phyloP scores from a whole-genome alignment of 2,888 invertebrate species.

The Drosophila vallismaia region DNA sequence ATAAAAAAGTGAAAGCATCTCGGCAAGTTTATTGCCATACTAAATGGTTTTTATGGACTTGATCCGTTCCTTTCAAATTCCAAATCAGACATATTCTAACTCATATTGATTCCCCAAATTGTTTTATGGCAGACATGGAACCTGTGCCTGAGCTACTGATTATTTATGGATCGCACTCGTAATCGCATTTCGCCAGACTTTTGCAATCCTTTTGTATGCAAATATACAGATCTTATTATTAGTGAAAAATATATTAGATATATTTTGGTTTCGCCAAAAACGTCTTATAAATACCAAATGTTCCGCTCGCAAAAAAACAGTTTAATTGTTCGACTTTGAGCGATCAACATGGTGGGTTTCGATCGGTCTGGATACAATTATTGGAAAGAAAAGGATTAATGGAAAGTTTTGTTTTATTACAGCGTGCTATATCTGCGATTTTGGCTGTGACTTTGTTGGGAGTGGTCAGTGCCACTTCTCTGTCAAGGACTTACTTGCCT shows the following conservation, averaged over 20 bases:
- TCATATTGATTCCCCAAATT: constrained; percentile 27
- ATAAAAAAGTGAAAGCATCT: constrained; percentile 31
- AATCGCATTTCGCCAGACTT: constrained; percentile 12
- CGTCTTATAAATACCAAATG: constrained; percentile 57
- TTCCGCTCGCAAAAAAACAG: constrained; percentile 29
- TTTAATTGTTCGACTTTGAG: constrained; percentile 36
- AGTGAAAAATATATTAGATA: constrained; percentile 25
- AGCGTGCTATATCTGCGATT: constrained; percentile 35
- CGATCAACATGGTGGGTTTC: constrained; percentile 63
- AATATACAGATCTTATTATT: constrained; percentile 14
- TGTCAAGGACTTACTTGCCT: constrained; percentile 40
- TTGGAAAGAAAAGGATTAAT: constrained; percentile 1
- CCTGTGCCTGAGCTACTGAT: constrained; percentile 12
- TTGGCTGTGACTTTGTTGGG: constrained; percentile 41
- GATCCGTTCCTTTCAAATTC: constrained; percentile 30
- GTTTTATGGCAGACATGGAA: constrained; percentile 28
- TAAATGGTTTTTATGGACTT: constrained; percentile 41
- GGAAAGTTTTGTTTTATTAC: constrained; percentile 8
- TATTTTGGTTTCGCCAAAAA: constrained; percentile 21
- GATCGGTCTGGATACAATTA: constrained; percentile 1
- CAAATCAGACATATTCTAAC: constrained; percentile 14
- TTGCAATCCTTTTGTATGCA: constrained; percentile 22
- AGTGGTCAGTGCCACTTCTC: constrained; percentile 1
- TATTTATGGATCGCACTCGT: constrained; percentile 24
- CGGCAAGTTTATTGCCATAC: not conserved